Evolutionary conservation across 2,797 vertebrate species (phyloP), one percentile per base, ranked within the genome.

Genomic region (Cottoperca gobio): DNA sequence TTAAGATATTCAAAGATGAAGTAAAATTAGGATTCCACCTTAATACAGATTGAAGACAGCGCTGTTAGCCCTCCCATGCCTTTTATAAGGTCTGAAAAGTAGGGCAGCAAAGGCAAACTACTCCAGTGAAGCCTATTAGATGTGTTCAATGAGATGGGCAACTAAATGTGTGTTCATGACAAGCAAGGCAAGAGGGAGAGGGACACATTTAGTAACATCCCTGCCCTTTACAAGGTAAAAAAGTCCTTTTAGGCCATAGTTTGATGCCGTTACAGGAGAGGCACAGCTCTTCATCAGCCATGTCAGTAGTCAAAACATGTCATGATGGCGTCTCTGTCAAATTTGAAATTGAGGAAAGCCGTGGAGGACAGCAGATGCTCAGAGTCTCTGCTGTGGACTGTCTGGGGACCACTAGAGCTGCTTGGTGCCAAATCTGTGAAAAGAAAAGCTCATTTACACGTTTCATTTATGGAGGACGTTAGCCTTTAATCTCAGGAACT

Each of bases 271-370:
- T 49, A 13, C 21, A 13, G 33, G 55, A 73, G n/a, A 94, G 68
- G 93, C 83, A 52, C 53, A 24, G 45, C 10, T 2, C 31, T 40
- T 52, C 48, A 28, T 53, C 19, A 6, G 31, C 17, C 2, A 10
- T 8, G 42, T 94, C 85, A 95, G 57, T 86, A 93, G 86, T 99
- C 96, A 81, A 98, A 97, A 94, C 93, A 97, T 90, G 95, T 99
- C 97, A 99, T 98, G 90, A 99, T 98, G 88, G 97, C 96, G 60
- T 97, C 97, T 80, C 93, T 94, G 91, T 99, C 97, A 76, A 99
- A 99, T 90, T 93, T 97, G 93, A 99, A 99, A 88, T 94, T 96
- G 85, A 99, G 93, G 90, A 99, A 99, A 78, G 97, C 90, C 88
- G 92, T 95, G 65, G 98, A 98, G 70, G 97, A 99, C 68, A 96